A percentile compares a stretch with the other conserved stretches of the same genome.
phyloP scores from a whole-genome alignment of 2,113 vertebrate genomes.

The Lanius collurio region DNA sequence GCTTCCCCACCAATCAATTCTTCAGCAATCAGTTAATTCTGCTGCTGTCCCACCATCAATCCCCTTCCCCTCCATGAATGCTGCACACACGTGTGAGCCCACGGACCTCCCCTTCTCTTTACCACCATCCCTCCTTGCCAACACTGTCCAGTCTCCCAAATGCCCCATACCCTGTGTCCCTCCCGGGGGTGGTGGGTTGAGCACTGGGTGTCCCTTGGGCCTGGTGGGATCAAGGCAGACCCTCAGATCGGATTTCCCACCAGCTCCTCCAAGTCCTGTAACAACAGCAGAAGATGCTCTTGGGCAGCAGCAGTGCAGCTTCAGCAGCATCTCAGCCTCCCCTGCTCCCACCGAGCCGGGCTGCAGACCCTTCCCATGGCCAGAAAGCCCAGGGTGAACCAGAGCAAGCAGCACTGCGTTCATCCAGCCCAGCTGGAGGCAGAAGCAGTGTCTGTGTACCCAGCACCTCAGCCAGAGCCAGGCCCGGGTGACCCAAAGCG shows the following conservation, averaged over 20 bases:
- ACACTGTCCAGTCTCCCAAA: not conserved
- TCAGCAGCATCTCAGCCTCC: not conserved
- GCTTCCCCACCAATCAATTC: not conserved
- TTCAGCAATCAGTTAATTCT: not conserved
- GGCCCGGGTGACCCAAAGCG: fast-evolving
- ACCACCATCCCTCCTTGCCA: not conserved
- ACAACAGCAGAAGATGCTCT: not conserved
- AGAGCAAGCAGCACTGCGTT: not conserved
- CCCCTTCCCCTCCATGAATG: not conserved
- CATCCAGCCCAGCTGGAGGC: not conserved
- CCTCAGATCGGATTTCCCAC: fast-evolving
- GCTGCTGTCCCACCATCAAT: fast-evolving
- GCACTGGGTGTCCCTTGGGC: not conserved
- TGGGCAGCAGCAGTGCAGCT: not conserved
- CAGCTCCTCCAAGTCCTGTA: not conserved
- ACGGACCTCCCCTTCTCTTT: not conserved
- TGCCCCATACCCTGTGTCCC: not conserved
- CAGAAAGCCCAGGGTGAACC: not conserved
- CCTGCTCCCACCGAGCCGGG: fast-evolving
- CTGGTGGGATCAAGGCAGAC: not conserved
- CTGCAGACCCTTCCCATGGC: not conserved
- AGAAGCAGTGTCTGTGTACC: not conserved
- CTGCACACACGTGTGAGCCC: not conserved
- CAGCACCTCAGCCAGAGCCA: not conserved
- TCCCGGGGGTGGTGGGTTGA: not conserved